These are phyloP conservation scores for Luffia ferchaultella DNA, from an alignment of 2,888 invertebrate species.

Conservation along the genomic window DNA sequence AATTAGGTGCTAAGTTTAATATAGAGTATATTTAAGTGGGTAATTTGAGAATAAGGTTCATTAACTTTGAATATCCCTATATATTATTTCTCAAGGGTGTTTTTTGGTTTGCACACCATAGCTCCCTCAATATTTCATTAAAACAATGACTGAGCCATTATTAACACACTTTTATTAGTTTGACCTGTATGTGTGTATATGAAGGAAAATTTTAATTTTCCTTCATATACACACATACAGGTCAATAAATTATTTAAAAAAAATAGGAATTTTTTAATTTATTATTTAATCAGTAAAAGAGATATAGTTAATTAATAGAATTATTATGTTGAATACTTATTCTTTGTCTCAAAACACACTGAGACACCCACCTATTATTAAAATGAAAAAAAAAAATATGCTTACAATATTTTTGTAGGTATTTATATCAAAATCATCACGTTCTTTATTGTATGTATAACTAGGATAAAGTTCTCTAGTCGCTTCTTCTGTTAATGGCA, in stretches of 20 bases:
- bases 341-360: not conserved
- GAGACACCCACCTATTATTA: not conserved
- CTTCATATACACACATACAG: not conserved
- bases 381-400: not conserved
- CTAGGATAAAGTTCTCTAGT: slow-evolving; percentile 50
- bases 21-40: no score
- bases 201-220: not conserved
- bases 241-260: not conserved
- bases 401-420: slow-evolving; percentile 29
- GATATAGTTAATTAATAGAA: not conserved
- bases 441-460: slow-evolving; percentile 45
- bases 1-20: no score
- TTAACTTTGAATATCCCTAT: no score
- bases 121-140: no score
- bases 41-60: no score
- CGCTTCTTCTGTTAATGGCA: slow-evolving; percentile 38
- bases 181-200: no score
- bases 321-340: not conserved
- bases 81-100: no score
- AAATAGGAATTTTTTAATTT: not conserved
- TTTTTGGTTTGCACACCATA: no score
- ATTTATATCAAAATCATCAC: slow-evolving; percentile 42
- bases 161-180: no score
- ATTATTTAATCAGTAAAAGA: not conserved
- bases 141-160: no score